phyloP scores from a whole-genome alignment of 2,113 vertebrate species.

The Cyanocitta stelleri region DNA sequence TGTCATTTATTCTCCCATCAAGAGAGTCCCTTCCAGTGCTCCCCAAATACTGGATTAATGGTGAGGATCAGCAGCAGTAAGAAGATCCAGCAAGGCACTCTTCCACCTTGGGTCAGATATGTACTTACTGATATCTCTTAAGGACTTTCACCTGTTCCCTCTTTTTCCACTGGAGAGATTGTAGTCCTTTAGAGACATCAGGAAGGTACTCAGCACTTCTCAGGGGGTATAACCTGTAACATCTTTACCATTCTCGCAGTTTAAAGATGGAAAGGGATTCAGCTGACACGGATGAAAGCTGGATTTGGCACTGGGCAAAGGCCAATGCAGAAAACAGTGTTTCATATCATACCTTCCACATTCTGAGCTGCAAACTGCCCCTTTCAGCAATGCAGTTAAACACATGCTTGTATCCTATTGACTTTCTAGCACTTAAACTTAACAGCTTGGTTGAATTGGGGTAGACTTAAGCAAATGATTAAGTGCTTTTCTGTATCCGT shows the following conservation, averaged over 20 bases:
- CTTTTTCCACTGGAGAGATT: background rate
- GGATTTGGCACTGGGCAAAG: background rate
- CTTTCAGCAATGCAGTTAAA: conserved; percentile 14
- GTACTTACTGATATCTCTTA: background rate
- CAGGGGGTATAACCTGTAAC: no score
- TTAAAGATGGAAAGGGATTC: background rate
- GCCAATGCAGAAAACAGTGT: background rate
- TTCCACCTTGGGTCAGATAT: background rate
- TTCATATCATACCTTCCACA: background rate
- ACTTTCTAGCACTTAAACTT: conserved; percentile 19
- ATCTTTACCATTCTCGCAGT: background rate
- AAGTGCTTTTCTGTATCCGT: background rate
- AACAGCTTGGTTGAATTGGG: background rate
- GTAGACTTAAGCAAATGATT: conserved; percentile 32
- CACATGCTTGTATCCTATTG: background rate
- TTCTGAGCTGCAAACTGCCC: background rate
- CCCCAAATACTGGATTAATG: background rate
- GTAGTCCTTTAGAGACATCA: background rate
- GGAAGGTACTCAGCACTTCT: background rate
- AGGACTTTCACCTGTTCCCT: background rate
- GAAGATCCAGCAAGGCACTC: background rate
- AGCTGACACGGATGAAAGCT: background rate
- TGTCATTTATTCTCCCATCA: background rate
- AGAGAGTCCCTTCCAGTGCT: background rate
- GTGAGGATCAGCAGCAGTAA: background rate